phyloP scores from a whole-genome alignment of 2,113 vertebrate genomes.

The Sceloporus undulatus region DNA sequence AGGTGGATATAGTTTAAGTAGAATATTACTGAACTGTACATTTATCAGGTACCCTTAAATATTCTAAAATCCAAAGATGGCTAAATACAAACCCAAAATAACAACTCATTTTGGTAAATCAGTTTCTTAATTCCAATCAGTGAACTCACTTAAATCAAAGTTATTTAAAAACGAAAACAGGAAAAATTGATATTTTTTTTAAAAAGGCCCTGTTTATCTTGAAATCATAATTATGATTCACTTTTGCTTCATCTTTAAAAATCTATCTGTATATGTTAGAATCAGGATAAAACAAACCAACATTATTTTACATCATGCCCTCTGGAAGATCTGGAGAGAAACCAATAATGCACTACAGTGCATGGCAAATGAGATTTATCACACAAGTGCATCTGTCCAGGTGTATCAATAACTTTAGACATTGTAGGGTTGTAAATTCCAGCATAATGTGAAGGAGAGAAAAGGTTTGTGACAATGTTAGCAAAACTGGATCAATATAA shows the following conservation, averaged over 20 bases:
- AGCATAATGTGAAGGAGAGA: constrained; percentile 23
- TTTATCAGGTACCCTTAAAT: constrained; percentile 6
- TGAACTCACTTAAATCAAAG: neutral
- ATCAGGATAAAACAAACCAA: constrained; percentile 22
- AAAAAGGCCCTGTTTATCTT: constrained; percentile 4
- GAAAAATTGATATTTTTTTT: too few relatives aligned
- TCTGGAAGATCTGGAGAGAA: neutral
- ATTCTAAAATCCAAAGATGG: constrained; percentile 23
- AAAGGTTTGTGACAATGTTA: constrained; percentile 47
- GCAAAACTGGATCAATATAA: constrained; percentile 43
- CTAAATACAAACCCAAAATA: neutral
- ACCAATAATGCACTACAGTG: constrained; percentile 24
- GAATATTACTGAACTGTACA: constrained; percentile 11
- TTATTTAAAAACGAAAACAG: neutral
- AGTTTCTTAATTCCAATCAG: constrained; percentile 12
- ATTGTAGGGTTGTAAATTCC: constrained; percentile 27
- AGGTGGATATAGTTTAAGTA: constrained; percentile 9
- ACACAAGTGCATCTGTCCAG: constrained; percentile 29
- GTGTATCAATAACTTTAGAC: constrained; percentile 49
- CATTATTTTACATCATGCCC: constrained; percentile 32
- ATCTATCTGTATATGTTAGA: constrained; percentile 40
- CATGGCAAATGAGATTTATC: constrained; percentile 42
- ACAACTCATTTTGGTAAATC: neutral
- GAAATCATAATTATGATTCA: constrained; percentile 27
- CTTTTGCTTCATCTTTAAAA: constrained; percentile 51